These are phyloP conservation scores for Eumaeus atala DNA, from an alignment of 1,140 invertebrate genomes.

Conservation along the genomic window DNA sequence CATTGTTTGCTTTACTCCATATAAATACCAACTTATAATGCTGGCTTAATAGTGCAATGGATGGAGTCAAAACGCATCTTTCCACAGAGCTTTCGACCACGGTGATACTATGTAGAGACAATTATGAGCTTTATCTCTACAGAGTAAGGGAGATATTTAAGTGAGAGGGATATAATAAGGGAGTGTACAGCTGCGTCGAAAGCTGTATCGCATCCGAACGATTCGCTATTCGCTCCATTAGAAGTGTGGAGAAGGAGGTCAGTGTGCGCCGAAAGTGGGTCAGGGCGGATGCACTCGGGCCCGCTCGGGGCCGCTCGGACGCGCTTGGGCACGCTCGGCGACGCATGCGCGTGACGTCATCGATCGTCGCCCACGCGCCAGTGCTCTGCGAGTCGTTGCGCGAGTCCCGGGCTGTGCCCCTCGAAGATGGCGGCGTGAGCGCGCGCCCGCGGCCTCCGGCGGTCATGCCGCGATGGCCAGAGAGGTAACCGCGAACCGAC, in stretches of 20 bases:
- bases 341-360: conserved; percentile 54
- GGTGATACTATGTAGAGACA: neutral
- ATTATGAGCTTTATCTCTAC: neutral
- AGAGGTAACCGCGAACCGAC: conserved; percentile 63
- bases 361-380: conserved; percentile 65
- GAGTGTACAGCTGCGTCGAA: conserved; percentile 22
- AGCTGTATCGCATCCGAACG: conserved; percentile 33
- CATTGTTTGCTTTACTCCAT: conserved; percentile 41
- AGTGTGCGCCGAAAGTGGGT: conserved; percentile 62
- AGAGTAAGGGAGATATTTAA: conserved; percentile 18
- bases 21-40: conserved; percentile 44
- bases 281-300: conserved; percentile 45
- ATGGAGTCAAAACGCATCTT: conserved; percentile 24
- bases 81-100: neutral
- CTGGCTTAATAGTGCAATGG: conserved; percentile 46
- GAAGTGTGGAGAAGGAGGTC: conserved; percentile 49
- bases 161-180: conserved; percentile 16
- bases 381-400: conserved; percentile 54
- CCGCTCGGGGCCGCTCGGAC: conserved; percentile 30
- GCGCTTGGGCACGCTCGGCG: conserved; percentile 33
- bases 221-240: conserved; percentile 40
- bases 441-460: conserved; percentile 69
- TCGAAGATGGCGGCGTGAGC: conserved; percentile 68
- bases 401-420: conserved; percentile 58
- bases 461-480: conserved; percentile 75